phyloP scores from a whole-genome alignment of 1,140 invertebrate species.

The Galleria mellonella region DNA sequence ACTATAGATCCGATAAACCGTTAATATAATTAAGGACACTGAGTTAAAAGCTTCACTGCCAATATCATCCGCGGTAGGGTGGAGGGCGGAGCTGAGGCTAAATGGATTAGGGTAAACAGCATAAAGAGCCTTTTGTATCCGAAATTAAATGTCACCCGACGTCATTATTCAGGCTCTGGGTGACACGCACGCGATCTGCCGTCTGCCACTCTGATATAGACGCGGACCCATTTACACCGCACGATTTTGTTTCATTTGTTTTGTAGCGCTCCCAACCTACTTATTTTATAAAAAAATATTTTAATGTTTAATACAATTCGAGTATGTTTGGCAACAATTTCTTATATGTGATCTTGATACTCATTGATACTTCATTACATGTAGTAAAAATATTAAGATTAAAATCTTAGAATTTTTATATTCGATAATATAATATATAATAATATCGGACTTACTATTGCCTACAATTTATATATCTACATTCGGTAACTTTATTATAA shows the following conservation, averaged over 20 bases:
- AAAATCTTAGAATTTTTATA: too few species aligned
- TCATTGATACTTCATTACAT: too few species aligned
- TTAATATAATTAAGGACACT: neutral
- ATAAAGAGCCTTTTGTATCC: constrained; percentile 69
- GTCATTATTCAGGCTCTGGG: constrained; percentile 57
- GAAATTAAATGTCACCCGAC: constrained; percentile 66
- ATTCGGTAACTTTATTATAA: too few species aligned
- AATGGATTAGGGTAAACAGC: constrained; percentile 69
- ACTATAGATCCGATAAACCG: neutral
- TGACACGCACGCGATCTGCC: constrained; percentile 34
- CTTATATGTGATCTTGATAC: too few species aligned
- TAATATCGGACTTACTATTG: too few species aligned
- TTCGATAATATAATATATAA: too few species aligned
- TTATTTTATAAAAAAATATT: too few species aligned
- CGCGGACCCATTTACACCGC: neutral
- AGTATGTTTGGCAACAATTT: too few species aligned
- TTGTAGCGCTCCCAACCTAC: too few species aligned
- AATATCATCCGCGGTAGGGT: constrained; percentile 38
- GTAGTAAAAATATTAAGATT: too few species aligned
- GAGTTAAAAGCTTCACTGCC: constrained; percentile 50
- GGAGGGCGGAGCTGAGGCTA: constrained; percentile 22
- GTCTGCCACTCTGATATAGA: constrained; percentile 7
- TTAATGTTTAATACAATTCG: too few species aligned
- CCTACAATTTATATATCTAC: too few species aligned
- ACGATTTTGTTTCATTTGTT: neutral